Base-by-base conservation (phyloP, 2,113 vertebrate species). In the Amazona vittata region DNA sequence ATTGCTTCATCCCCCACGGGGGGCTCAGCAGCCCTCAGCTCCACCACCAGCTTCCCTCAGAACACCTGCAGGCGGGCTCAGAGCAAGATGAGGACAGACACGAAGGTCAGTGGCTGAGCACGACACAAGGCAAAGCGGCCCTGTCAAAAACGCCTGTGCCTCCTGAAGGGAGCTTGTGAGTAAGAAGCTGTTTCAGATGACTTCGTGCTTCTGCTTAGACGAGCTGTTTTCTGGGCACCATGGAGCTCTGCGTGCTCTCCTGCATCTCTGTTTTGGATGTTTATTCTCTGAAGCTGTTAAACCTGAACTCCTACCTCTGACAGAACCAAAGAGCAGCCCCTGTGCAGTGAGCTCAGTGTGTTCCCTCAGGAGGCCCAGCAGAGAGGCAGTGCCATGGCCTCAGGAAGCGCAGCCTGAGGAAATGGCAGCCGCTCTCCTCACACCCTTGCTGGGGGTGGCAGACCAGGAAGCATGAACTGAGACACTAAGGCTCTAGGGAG, bases 51-150 rank as follows among this genome's bases (percentile, higher is more conserved):
- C 26, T 26, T 31, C 64, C 57, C 37, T 63, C 43, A 50, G 16
- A 37, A 16, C 0, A 0, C 35, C 47, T 26, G n/a, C 77, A 15
- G 26, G 17, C 0, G 0, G 29, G 35, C 65, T 22, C 0, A 0
- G 10, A 17, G 18, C 37, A 37, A 26, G 13, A 1, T 1, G 11
- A 19, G 24, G 18, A 37, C 41, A 43, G 8, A 12, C 5, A 3
- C 0, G 0, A 41, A 15, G 64, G n/a, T 16, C 59, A 12, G 69
- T 0, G 2, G 31, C 39, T 53, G 26, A 16, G 41, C 11, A 0
- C 2, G 4, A 17, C 3, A 0, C 55, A 37, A 31, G 59, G 11
- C 7, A 25, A 49, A 49, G 46, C 7, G 14, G 12, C 21, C 20
- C 53, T 44, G n/a, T 5, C 8, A 12, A 18, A 64, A 65, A 25